These are phyloP conservation scores for Cyprinodon tularosa DNA, from an alignment of 2,113 vertebrate genomes.

Conservation along the genomic window DNA sequence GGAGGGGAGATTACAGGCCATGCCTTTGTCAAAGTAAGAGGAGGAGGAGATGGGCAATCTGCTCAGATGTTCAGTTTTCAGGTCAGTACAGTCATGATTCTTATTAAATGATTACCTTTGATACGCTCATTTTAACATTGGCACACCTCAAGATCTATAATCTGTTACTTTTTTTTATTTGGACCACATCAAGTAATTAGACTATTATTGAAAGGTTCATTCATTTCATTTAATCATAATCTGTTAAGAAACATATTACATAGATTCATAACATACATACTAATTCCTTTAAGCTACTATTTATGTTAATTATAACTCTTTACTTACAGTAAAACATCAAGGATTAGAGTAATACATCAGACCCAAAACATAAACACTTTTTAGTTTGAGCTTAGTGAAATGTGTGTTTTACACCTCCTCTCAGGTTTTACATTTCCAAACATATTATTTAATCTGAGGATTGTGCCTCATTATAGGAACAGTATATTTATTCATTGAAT, in stretches of 20 bases:
- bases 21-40: constrained; percentile 85
- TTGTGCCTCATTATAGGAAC: background rate
- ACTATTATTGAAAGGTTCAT: background rate
- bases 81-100: constrained; percentile 73
- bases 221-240: background rate
- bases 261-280: no score
- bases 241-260: no score
- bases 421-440: background rate
- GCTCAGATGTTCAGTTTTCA: constrained; percentile 87
- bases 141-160: background rate
- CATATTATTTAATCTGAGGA: background rate
- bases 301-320: no score
- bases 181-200: background rate
- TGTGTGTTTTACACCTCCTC: background rate
- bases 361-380: no score
- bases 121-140: background rate
- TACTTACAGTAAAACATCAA: no score
- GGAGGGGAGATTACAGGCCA: constrained; percentile 81
- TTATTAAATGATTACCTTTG: background rate
- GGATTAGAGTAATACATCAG: no score
- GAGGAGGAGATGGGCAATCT: constrained; percentile 86
- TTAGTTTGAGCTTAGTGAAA: no score
- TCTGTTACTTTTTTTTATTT: background rate
- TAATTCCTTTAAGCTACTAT: no score
- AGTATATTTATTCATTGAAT: background rate